Percentiles rank a stretch among this genome's conserved stretches.
phyloP scores from a whole-genome alignment of 2,888 invertebrate species.

The Caenorhabditis imperialis region DNA sequence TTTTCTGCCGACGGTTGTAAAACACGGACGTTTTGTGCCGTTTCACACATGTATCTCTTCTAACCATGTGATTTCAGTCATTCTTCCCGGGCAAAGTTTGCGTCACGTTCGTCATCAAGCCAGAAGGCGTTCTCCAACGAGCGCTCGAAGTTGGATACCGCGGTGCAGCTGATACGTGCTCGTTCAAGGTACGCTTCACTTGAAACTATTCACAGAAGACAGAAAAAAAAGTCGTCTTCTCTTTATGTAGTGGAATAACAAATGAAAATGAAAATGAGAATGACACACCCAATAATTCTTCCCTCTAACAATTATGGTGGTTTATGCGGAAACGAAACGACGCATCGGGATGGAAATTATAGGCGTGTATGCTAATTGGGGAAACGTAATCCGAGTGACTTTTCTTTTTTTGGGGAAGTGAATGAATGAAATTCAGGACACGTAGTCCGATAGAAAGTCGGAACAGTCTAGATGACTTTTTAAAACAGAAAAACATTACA shows the following conservation, averaged over 20 bases:
- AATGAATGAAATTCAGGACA: too few relatives aligned
- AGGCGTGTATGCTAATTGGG: constrained; percentile 33
- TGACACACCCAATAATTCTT: too few relatives aligned
- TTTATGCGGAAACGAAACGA: constrained; percentile 23
- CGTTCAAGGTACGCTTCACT: constrained; percentile 74
- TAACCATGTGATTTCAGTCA: constrained; percentile 58
- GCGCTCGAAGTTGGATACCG: constrained; percentile 90
- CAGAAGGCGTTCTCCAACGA: constrained; percentile 94
- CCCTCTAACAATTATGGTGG: constrained; percentile 20
- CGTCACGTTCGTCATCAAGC: constrained; percentile 81
- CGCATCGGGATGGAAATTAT: constrained; percentile 41
- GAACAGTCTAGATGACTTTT: too few relatives aligned
- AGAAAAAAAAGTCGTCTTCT: neutral
- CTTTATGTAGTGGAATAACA: too few relatives aligned
- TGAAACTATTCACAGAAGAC: neutral
- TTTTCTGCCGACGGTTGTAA: constrained; percentile 18
- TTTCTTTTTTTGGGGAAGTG: too few relatives aligned
- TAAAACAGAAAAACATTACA: neutral
- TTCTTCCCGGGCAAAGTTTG: constrained; percentile 74
- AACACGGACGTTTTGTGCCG: constrained; percentile 20
- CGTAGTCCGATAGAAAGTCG: too few relatives aligned
- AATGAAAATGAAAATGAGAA: too few relatives aligned
- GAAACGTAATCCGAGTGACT: neutral
- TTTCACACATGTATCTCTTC: constrained; percentile 27
- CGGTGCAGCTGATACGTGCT: constrained; percentile 70